Conservation (phyloP, 2,113 vertebrate genomes). For the Hippocampus comes region DNA sequence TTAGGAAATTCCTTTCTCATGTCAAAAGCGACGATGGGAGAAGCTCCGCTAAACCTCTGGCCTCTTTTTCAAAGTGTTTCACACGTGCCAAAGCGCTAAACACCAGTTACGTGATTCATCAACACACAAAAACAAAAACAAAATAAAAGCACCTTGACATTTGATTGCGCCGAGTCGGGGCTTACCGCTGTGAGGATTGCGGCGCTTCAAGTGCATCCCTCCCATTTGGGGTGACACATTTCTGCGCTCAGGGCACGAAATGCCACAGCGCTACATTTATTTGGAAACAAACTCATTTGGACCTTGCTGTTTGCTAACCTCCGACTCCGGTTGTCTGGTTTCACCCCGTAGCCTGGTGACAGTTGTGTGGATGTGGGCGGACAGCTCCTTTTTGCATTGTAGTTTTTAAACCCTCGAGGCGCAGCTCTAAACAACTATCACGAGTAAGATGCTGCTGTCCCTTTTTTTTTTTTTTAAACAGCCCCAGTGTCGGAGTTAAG, state of each 20-base stretch:
- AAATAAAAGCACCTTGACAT: slow-evolving; percentile 2
- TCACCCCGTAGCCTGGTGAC: slow-evolving; percentile 19
- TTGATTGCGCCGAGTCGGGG: background rate
- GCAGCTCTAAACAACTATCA: slow-evolving; percentile 13
- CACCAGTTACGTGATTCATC: slow-evolving; percentile 10
- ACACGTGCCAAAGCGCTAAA: background rate
- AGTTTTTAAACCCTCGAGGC: slow-evolving; percentile 36
- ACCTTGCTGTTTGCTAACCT: slow-evolving; percentile 47
- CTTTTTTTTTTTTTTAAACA: slow-evolving; percentile 18
- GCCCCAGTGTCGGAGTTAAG: slow-evolving; percentile 20
- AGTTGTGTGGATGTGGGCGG: slow-evolving; percentile 39
- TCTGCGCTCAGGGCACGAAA: slow-evolving; percentile 11
- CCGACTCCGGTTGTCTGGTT: slow-evolving; percentile 23
- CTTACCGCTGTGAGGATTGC: slow-evolving; percentile 11
- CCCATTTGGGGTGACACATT: slow-evolving; percentile 21
- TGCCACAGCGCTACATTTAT: background rate
- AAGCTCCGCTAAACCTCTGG: slow-evolving; percentile 8
- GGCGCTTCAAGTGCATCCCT: background rate
- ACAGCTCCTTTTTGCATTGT: slow-evolving; percentile 35
- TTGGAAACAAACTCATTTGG: slow-evolving; percentile 41
- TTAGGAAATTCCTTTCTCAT: background rate
- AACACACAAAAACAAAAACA: slow-evolving; percentile 1
- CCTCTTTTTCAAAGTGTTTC: background rate
- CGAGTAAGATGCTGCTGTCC: slow-evolving; percentile 22
- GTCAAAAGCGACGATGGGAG: background rate